Base-by-base conservation (phyloP, 2,113 vertebrate species). In the Sinocyclocheilus rhinocerous region DNA sequence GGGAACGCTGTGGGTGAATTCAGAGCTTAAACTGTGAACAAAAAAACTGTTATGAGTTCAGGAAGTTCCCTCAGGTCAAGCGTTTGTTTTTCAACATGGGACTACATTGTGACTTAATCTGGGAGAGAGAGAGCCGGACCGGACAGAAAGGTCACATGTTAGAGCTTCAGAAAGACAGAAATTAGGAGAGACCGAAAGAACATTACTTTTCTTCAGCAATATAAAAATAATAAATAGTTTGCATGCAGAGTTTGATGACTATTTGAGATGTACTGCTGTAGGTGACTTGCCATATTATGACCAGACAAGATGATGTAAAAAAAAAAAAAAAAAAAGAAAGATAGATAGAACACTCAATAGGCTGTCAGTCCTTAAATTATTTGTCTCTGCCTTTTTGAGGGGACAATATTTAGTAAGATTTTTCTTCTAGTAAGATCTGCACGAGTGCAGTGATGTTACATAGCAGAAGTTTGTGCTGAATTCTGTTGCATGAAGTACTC, bases 91-190 rank as follows among this genome's bases (percentile, higher is more conserved):
- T 20, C 20, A 59, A 10, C 11, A 11, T 70, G 50, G 22, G 50
- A 29, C 65, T n/a, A 72, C 11, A 70, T 72, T 70, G 20, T 2
- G 4, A n/a, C 65, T 42, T 42, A 10, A 42, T 42, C 20, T 22
- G 15, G 33, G 29, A 79, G 15, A 36, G 22, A 52, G 61, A 80
- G 42, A 45, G 42, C 9, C 0, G 10, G 16, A 20, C 57, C 3
- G 4, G 76, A 80, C 63, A 73, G 65, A 80, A 85, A 80, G 50
- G 36, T 80, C 76, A 86, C n/a, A 22, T 22, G 77, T 65, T 39
- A 81, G 13, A 45, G n/a, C n/a, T 48, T 45, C 12, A 65, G 57
- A 81, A n/a, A 16, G 2, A 26, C 11, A 15, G 1, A 76, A 48
- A 48, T 76, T 24, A 50, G 72, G 42, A 76, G 42, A 24, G 2